Evolutionary conservation across 2,113 vertebrate species (phyloP).

Genomic region (Indicator indicator): DNA sequence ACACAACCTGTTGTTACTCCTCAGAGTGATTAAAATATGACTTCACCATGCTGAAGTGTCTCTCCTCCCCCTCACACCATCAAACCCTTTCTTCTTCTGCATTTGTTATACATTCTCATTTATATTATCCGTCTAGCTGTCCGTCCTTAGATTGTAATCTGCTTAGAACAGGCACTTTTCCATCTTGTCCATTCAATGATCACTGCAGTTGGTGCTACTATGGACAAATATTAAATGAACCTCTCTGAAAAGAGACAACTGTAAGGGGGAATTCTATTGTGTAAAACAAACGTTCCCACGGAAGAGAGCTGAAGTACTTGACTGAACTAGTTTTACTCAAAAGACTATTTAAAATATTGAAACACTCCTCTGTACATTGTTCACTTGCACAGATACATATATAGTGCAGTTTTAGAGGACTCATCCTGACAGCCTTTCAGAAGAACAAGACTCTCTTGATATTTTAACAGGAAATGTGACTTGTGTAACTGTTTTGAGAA

Average conservation of each 20-base stretch:
- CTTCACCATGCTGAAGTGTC: background rate
- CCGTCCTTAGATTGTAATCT: constrained; percentile 37
- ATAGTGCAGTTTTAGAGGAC: background rate
- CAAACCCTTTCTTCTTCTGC: constrained; percentile 24
- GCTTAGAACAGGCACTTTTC: constrained; percentile 40
- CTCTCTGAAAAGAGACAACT: constrained; percentile 50
- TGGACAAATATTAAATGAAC: constrained; percentile 51
- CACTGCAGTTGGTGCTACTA: constrained; percentile 52
- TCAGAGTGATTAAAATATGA: constrained; percentile 63
- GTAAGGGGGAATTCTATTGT: constrained; percentile 51
- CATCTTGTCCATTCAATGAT: constrained; percentile 53
- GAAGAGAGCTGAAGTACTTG: constrained; percentile 19
- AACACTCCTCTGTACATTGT: background rate
- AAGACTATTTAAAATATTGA: constrained; percentile 33
- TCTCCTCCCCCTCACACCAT: constrained; percentile 35
- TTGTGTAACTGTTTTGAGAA: background rate
- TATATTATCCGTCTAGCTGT: constrained; percentile 38
- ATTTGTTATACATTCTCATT: constrained; percentile 45
- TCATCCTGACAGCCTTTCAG: background rate
- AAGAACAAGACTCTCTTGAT: background rate
- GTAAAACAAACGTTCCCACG: constrained; percentile 6
- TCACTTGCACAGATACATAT: background rate
- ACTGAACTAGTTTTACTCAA: constrained; percentile 29
- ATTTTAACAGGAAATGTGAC: background rate
- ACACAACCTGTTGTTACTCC: constrained; percentile 55